Conservation (phyloP, 1,140 invertebrate genomes). For the Achatina immaculata region DNA sequence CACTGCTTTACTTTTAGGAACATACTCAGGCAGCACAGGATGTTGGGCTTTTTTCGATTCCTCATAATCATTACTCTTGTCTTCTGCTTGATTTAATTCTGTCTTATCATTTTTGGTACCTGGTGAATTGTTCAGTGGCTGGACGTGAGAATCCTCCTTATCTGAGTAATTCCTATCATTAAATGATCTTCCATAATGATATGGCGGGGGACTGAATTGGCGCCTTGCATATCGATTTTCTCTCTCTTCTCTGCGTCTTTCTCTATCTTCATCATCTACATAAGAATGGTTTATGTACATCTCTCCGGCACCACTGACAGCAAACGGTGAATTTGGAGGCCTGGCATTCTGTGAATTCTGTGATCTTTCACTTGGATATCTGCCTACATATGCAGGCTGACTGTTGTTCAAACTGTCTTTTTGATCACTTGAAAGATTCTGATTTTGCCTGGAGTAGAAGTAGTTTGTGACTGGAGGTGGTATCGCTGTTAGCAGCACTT, state of each 20-base stretch:
- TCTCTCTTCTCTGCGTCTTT: neutral
- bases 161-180: neutral
- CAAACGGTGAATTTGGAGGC: slow-evolving; percentile 3
- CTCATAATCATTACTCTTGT: neutral
- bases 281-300: slow-evolving; percentile 20
- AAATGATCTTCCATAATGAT: neutral
- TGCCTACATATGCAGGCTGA: slow-evolving; percentile 11
- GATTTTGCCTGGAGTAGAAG: neutral
- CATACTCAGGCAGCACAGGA: slow-evolving; percentile 25
- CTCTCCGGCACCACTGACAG: slow-evolving; percentile 31
- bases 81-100: neutral
- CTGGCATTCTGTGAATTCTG: neutral
- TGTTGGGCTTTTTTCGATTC: slow-evolving; percentile 16
- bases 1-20: neutral
- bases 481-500: neutral
- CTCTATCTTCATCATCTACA: neutral
- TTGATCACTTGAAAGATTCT: neutral
- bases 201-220: neutral
- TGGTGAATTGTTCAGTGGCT: neutral
- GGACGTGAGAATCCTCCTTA: neutral
- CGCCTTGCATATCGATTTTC: neutral
- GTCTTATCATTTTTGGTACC: neutral
- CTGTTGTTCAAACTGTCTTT: neutral
- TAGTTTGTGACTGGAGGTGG: neutral
- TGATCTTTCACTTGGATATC: slow-evolving; percentile 3